Percentiles rank a stretch among this genome's conserved stretches.
phyloP scores from a whole-genome alignment of 2,888 invertebrate species.

The Andrena bucephala region DNA sequence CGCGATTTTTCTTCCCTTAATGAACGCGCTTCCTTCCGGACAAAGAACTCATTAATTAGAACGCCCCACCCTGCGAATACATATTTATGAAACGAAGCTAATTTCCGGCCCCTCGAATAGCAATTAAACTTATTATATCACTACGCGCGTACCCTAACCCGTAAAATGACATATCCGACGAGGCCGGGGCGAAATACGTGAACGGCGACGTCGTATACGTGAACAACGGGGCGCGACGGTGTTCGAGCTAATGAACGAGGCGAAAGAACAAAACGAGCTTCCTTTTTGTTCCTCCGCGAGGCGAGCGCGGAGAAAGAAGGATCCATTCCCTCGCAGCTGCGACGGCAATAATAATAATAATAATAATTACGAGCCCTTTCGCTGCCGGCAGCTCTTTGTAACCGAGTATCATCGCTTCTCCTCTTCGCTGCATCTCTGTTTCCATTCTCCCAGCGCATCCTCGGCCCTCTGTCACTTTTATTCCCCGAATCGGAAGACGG shows the following conservation, averaged over 20 bases:
- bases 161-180: neutral
- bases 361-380: conserved; percentile 41
- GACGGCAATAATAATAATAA: conserved; percentile 48
- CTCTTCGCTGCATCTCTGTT: neutral
- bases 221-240: neutral
- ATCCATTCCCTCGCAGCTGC: conserved; percentile 44
- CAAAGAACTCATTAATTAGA: conserved; percentile 41
- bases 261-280: conserved; percentile 28
- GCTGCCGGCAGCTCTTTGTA: conserved; percentile 7
- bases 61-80: neutral
- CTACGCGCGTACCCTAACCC: neutral
- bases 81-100: conserved; percentile 27
- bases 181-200: neutral
- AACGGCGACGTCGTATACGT: neutral
- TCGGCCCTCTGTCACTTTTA: conserved; percentile 19
- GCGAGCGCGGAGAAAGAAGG: neutral
- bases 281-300: conserved; percentile 5
- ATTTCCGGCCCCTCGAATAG: conserved; percentile 25
- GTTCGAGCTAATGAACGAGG: conserved; percentile 40
- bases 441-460: neutral
- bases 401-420: conserved; percentile 2
- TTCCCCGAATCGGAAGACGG: conserved; percentile 48
- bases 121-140: conserved; percentile 38
- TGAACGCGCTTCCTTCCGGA: conserved; percentile 1
- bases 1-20: conserved; percentile 11